Base-by-base conservation (phyloP, 1,140 invertebrate species). In the Diorhabda sublineata region DNA sequence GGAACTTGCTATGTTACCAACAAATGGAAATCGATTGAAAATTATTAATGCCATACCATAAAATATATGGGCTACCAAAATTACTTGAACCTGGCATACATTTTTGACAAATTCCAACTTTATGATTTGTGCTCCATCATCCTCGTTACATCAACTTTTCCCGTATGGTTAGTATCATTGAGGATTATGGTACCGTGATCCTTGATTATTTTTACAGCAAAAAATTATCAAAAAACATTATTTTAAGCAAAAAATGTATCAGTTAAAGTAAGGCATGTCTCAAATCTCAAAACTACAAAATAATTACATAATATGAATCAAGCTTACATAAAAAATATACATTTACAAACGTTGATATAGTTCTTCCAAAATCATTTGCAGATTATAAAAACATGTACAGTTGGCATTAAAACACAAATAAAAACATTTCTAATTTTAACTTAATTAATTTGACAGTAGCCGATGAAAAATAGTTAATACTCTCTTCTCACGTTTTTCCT, bases 131-230 rank as follows among this genome's bases (percentile, higher is more conserved):
- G 62, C 62, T 64, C 62, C 41, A 56, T 64, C 44, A 52, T 52
- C 62, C n/a, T 47, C 45, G 45, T 64, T 64, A 64, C 44, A 64
- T 64, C 45, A 64, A 52, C 45, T 64, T 64, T 64, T 64, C 42
- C 62, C 41, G 8, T 52, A 61, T 64, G 43, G 41, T 64, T 64
- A 64, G 43, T 52, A 64, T 64, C 6, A 64, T 64, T 64, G 43
- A 47, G 62, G 3, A 52, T 45, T 47, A 47, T n/a, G 41, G 41
- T 7, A n/a, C 52, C 11, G 9, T 11, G 62, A n/a, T 64, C n/a
- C 62, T 64, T 47, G 62, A 52, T 47, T 45, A 61, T 61, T 61
- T 58, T 58, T 58, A n/a, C 58, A 58, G 58, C 58, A 61, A 61
- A 61, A 41, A 61, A 61, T 26, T 26, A 1, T 26, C 26, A 1